These are phyloP conservation scores for Cyphomyrmex costatus DNA, from an alignment of 1,140 invertebrate genomes.

Conservation along the genomic window DNA sequence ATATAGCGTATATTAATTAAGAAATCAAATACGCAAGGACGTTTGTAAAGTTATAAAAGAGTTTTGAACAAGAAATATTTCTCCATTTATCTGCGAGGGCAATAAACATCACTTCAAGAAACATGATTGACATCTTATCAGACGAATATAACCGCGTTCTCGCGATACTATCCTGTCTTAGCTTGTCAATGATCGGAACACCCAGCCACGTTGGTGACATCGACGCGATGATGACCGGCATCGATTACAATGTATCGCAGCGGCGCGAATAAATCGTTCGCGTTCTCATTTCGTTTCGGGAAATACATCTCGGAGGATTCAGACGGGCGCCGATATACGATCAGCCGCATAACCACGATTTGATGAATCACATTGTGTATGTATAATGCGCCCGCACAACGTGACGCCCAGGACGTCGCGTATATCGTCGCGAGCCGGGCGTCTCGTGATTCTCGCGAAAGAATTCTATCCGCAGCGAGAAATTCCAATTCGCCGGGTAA, in stretches of 20 bases:
- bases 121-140: slow-evolving; percentile 16
- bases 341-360: slow-evolving; percentile 60
- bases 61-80: not conserved
- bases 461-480: slow-evolving; percentile 78
- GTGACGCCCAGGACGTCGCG: slow-evolving; percentile 67
- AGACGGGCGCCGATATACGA: slow-evolving; percentile 53
- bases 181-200: slow-evolving; percentile 24
- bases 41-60: not conserved
- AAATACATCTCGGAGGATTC: slow-evolving; percentile 50
- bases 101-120: not conserved
- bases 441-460: slow-evolving; percentile 75
- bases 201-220: not conserved
- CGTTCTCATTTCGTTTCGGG: slow-evolving; percentile 46
- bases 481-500: slow-evolving; percentile 78
- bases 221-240: slow-evolving; percentile 36
- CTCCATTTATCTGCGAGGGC: too few relatives aligned
- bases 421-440: slow-evolving; percentile 57
- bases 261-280: slow-evolving; percentile 42
- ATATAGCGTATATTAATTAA: not conserved
- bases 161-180: not conserved
- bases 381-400: slow-evolving; percentile 61
- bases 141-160: not conserved
- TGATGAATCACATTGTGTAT: slow-evolving; percentile 64
- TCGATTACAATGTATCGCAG: slow-evolving; percentile 45
- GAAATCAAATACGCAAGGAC: not conserved